Base-by-base conservation (phyloP, 2,888 invertebrate genomes). In the Agrochola litura region DNA sequence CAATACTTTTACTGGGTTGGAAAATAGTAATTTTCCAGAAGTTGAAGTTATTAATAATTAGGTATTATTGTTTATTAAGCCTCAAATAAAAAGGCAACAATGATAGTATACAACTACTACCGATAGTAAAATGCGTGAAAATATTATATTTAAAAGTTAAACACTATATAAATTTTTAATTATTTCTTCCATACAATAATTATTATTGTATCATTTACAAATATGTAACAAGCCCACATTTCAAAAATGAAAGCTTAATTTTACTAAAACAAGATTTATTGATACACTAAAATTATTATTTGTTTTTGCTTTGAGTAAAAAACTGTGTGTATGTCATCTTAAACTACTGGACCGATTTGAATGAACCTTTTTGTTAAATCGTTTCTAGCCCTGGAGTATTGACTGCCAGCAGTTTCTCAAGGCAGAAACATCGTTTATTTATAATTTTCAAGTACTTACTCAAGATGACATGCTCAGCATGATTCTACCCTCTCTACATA, bases 391-490 rank as follows among this genome's bases (percentile, higher is more conserved):
- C 79, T 70, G 58, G 60, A 65, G 46, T 81, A 61, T 78, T n/a
- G 58, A 82, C 88, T 84, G 88, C 84, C 79, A 73, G 86, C 87
- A 87, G 87, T 87, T 77, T 77, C 41, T 67, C 63, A 56, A 54
- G 66, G 61, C 63, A 52, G n/a, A 79, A 81, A 64, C 54, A 60
- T 58, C 9, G n/a, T 72, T 73, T 60, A 56, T 56, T 72, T 61
- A 63, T 49, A 10, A 69, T 71, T 82, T 77, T 41, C 73, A 65
- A 76, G 69, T 66, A 70, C 70, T 73, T 71, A 79, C 76, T 73
- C 66, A 84, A 87, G 78, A 82, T 82, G 74, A 81, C 91, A 91
- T 90, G 90, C 91, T 88, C 89, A 84, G 91, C 91, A 90, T 88
- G 89, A 49, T 75, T 73, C 73, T 78, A 78, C 52, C 46, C 64